Conservation (phyloP, 1,140 invertebrate genomes). For the Cardiocondyla obscurior region DNA sequence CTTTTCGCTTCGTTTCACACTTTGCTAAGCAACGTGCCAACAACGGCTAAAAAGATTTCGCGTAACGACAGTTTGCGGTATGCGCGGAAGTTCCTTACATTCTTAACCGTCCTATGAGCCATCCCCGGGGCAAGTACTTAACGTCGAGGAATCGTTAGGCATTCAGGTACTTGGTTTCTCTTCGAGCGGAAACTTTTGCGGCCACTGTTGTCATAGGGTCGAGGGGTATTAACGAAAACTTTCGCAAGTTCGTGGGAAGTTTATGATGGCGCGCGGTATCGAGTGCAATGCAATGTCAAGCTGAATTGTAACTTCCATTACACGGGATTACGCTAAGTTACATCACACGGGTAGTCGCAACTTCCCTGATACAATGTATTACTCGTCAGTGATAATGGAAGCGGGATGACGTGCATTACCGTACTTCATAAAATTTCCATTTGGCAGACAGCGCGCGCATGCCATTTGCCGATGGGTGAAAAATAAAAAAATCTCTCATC, state of each 20-base stretch:
- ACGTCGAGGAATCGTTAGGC: slow-evolving; percentile 69
- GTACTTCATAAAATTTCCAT: slow-evolving; percentile 12
- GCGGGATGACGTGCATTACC: too few species aligned
- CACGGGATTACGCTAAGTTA: slow-evolving; percentile 39
- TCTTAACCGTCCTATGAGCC: slow-evolving; percentile 12
- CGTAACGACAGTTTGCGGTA: not conserved
- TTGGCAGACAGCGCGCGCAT: not conserved
- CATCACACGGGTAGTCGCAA: slow-evolving; percentile 18
- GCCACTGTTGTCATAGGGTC: slow-evolving; percentile 50
- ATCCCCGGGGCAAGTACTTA: slow-evolving; percentile 64
- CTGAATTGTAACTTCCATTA: slow-evolving; percentile 46
- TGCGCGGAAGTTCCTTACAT: not conserved
- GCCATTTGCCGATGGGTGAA: not conserved
- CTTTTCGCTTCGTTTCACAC: slow-evolving; percentile 2
- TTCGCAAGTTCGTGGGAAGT: slow-evolving; percentile 2
- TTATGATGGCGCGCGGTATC: slow-evolving; percentile 25
- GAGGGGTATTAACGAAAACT: slow-evolving; percentile 53
- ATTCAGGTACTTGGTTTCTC: slow-evolving; percentile 31
- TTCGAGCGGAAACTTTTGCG: slow-evolving; percentile 65
- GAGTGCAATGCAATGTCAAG: slow-evolving; percentile 30
- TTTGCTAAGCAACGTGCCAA: not conserved
- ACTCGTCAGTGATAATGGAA: slow-evolving; percentile 14
- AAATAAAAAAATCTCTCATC: not conserved
- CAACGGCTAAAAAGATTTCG: slow-evolving; percentile 20
- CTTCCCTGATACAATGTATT: slow-evolving; percentile 19